Evolutionary conservation across 2,888 invertebrate species (phyloP), one percentile per base, ranked within the genome.

Genomic region (Junonia oenone): DNA sequence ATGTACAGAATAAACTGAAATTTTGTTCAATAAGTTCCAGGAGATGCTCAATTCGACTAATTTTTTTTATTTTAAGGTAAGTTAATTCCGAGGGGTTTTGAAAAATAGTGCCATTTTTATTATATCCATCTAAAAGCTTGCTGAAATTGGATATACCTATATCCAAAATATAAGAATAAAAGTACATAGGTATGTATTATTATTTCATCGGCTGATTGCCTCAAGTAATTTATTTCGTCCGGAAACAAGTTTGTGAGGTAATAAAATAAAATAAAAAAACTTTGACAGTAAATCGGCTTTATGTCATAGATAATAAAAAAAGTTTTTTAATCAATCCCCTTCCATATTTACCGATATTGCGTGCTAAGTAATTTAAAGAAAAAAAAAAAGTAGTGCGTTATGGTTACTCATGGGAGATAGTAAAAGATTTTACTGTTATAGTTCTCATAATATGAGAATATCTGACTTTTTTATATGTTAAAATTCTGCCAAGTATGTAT

Each of bases 291-390:
- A 66, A 65, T 59, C 53, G 26, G 50, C 31, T 54, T 64, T 58
- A 62, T 56, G 53, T 51, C 47, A 50, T 56, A 45, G 33, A 58
- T 53, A 40, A 63, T 67, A 67, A 43, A 43, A 69, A 68, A 69
- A 68, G 57, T 68, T 69, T 62, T 64, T 66, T 68, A 68, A 68
- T 69, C 68, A 69, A 67, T 66, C 55, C 19, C 14, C 46, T 65
- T 52, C 38, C 56, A 53, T 56, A 59, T 56, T 54, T 61, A 60
- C 31, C 31, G 31, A 50, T 58, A 60, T 64, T 53, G 58, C 56
- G 60, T 59, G 61, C 61, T 49, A 58, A 62, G 58, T 62, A 57
- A 64, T 60, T 59, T 50, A 40, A 51, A 55, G 29, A 31, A 55
- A 51, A 38, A 52, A 46, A 37, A 13, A 43, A n/a, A n/a, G n/a